A percentile compares a stretch with the other conserved stretches of the same genome.
These are phyloP conservation scores for Drosophila guanche DNA, from an alignment of 1,140 invertebrate species.

Conservation along the genomic window DNA sequence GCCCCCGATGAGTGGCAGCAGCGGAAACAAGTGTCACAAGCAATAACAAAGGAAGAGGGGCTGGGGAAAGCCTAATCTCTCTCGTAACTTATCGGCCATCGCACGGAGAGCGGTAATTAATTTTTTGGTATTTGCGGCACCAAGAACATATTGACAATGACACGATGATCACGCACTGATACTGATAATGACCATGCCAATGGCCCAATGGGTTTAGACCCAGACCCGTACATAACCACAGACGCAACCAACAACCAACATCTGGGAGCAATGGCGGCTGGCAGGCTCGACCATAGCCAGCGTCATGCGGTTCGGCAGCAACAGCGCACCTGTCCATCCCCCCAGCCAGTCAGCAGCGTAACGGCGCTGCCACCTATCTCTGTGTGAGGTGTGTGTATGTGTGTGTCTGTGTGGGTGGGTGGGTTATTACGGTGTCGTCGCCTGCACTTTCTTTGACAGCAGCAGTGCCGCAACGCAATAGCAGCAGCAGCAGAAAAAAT, in stretches of 20 bases:
- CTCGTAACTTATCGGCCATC: conserved; percentile 49
- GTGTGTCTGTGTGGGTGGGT: no score
- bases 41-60: conserved; percentile 14
- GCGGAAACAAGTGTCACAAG: conserved; percentile 23
- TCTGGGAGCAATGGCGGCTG: no score
- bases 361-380: no score
- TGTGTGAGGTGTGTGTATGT: no score
- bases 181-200: conserved; percentile 60
- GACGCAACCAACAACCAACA: no score
- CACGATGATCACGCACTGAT: conserved; percentile 69
- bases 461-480: no score
- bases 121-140: conserved; percentile 48
- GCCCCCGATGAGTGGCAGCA: background rate
- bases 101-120: conserved; percentile 49
- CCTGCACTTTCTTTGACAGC: no score
- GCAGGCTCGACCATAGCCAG: background rate
- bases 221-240: no score
- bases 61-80: conserved; percentile 34
- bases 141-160: conserved; percentile 60
- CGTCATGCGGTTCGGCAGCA: conserved; percentile 20
- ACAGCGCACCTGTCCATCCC: no score
- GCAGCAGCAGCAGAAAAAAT: no score
- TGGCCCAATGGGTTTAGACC: background rate
- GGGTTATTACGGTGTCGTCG: no score
- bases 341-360: no score